Evolutionary conservation across 2,797 vertebrate species (phyloP).

Genomic region (Galaxias olidus): DNA sequence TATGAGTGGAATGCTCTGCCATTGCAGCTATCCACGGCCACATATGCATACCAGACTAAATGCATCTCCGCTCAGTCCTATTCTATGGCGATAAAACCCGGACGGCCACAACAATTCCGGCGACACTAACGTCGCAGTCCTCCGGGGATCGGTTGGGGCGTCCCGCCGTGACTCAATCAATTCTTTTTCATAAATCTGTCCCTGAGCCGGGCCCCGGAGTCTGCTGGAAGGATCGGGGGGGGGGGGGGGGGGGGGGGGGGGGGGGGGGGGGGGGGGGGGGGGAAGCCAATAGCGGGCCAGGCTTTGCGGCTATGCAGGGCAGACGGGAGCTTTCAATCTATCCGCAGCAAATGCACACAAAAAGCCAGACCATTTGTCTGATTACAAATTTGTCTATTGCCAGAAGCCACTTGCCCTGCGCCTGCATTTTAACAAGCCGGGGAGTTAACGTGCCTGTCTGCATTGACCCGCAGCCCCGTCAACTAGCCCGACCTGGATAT

Average conservation of each 20-base stretch:
- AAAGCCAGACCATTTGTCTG: conserved; percentile 34
- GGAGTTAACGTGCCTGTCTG: no score
- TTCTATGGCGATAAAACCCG: no score
- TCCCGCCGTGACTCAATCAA: conserved; percentile 55
- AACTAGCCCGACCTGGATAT: no score
- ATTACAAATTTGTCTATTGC: conserved; percentile 44
- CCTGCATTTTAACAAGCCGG: conserved; percentile 6
- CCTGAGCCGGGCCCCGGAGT: conserved; percentile 20
- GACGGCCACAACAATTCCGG: no score
- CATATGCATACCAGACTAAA: no score
- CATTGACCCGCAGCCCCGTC: no score
- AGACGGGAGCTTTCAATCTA: conserved; percentile 25
- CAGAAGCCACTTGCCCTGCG: conserved; percentile 14
- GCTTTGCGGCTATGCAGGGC: conserved; percentile 13
- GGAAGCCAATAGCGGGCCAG: neutral
- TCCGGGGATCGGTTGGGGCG: conserved; percentile 37
- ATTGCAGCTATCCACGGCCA: no score
- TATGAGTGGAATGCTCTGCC: no score
- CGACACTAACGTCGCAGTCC: conserved; percentile 11
- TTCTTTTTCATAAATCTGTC: conserved; percentile 48
- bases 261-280: neutral
- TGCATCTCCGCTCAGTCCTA: no score
- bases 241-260: neutral
- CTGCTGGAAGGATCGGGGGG: conserved; percentile 28
- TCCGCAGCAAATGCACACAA: conserved; percentile 31